Conservation (phyloP, 2,888 invertebrate genomes). For the Hypena proboscidalis region DNA sequence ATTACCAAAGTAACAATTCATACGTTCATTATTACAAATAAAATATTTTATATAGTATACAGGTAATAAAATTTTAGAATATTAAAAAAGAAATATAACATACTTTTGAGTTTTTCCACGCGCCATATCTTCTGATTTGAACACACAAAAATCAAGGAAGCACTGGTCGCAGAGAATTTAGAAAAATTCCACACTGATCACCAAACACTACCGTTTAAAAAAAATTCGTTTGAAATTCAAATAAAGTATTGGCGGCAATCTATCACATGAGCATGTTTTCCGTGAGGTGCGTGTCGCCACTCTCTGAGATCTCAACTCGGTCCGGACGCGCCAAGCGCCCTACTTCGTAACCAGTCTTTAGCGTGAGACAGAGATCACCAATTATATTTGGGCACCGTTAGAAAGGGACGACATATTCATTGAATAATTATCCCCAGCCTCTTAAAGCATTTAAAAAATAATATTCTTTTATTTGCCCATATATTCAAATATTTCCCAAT, state of each 20-base stretch:
- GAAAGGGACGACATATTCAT: slow-evolving; percentile 51
- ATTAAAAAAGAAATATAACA: slow-evolving; percentile 49
- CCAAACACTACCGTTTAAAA: slow-evolving; percentile 54
- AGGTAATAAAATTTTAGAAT: slow-evolving; percentile 16
- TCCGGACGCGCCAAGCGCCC: slow-evolving; percentile 75
- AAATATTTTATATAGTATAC: not conserved
- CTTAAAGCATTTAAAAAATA: too few species aligned
- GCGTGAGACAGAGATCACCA: slow-evolving; percentile 69
- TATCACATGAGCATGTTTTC: slow-evolving; percentile 78
- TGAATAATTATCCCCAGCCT: not conserved
- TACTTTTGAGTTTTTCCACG: slow-evolving; percentile 72
- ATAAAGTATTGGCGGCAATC: slow-evolving; percentile 73
- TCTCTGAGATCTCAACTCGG: slow-evolving; percentile 80
- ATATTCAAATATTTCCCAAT: too few species aligned
- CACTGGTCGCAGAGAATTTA: slow-evolving; percentile 47
- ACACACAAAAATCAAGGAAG: slow-evolving; percentile 50
- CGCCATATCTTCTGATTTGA: slow-evolving; percentile 61
- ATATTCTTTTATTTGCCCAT: too few species aligned
- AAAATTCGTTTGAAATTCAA: slow-evolving; percentile 51
- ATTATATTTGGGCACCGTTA: slow-evolving; percentile 38
- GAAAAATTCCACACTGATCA: slow-evolving; percentile 47
- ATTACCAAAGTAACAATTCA: too few species aligned
- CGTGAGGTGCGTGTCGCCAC: slow-evolving; percentile 78
- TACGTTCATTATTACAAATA: too few species aligned
- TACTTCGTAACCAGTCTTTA: slow-evolving; percentile 78